These are phyloP conservation scores for Saimiri boliviensis DNA, from an alignment of 2,113 vertebrate genomes.

Conservation along the genomic window DNA sequence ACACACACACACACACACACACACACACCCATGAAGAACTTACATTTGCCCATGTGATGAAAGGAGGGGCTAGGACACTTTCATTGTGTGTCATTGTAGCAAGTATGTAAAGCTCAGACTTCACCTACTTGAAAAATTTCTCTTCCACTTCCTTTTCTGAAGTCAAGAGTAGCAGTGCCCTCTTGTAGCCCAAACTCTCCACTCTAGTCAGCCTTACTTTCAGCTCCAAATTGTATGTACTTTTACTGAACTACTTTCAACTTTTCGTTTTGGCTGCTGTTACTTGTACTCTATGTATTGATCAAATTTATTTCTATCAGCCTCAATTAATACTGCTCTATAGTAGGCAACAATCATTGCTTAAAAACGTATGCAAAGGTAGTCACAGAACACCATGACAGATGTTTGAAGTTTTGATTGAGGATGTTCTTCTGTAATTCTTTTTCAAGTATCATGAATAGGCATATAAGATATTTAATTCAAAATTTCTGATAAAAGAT, in stretches of 20 bases:
- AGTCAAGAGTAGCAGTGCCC: neutral
- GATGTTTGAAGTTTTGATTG: constrained; percentile 30
- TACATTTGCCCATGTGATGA: neutral
- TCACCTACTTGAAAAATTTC: neutral
- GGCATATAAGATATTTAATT: neutral
- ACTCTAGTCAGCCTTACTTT: neutral
- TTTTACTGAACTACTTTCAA: neutral
- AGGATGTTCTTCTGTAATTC: neutral
- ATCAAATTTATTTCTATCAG: neutral
- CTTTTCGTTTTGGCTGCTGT: neutral
- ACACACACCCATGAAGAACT: neutral
- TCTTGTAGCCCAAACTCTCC: neutral
- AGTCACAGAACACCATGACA: neutral
- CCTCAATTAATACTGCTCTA: neutral
- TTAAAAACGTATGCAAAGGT: neutral
- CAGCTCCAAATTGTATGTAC: neutral
- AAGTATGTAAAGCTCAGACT: neutral
- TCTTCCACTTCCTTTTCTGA: neutral
- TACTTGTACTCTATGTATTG: neutral
- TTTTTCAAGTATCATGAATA: constrained; percentile 39
- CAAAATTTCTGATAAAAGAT: neutral
- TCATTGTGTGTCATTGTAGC: neutral
- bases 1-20: no score
- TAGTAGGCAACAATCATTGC: neutral
- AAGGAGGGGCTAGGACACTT: neutral